These are phyloP conservation scores for Alca torda DNA, from an alignment of 2,797 vertebrate species.

Conservation along the genomic window DNA sequence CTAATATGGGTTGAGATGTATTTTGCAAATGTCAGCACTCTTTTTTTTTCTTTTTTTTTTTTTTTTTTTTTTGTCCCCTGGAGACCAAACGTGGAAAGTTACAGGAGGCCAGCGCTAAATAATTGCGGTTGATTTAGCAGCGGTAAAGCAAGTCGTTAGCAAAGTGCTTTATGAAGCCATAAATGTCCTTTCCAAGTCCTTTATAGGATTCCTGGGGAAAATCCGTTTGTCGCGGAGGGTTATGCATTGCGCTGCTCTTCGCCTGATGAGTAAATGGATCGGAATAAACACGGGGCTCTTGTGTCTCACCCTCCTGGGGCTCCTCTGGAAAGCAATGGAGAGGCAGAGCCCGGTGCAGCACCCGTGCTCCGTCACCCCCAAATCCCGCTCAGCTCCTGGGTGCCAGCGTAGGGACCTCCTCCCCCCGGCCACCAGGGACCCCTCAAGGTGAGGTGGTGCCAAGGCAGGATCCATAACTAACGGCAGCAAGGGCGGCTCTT, in stretches of 20 bases:
- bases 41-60: neutral
- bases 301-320: fast-evolving
- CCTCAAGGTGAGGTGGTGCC: neutral
- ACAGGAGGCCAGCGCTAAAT: neutral
- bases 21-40: slow-evolving; percentile 59
- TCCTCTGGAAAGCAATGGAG: neutral
- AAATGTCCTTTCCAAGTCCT: neutral
- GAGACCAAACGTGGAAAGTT: neutral
- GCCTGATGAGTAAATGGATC: neutral
- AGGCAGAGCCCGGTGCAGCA: fast-evolving
- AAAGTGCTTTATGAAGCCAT: slow-evolving; percentile 46
- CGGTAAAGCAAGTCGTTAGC: neutral
- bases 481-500: neutral
- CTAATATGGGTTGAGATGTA: neutral
- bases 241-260: neutral
- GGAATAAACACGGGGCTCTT: fast-evolving
- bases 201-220: neutral
- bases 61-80: neutral
- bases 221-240: neutral
- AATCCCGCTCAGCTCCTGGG: neutral
- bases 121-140: slow-evolving; percentile 38
- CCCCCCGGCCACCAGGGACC: neutral
- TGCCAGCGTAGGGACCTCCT: fast-evolving
- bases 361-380: fast-evolving
- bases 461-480: no score